Percentiles rank a stretch among this genome's conserved stretches.
These are phyloP conservation scores for Lycaena phlaeas DNA, from an alignment of 2,888 invertebrate genomes.

Conservation along the genomic window DNA sequence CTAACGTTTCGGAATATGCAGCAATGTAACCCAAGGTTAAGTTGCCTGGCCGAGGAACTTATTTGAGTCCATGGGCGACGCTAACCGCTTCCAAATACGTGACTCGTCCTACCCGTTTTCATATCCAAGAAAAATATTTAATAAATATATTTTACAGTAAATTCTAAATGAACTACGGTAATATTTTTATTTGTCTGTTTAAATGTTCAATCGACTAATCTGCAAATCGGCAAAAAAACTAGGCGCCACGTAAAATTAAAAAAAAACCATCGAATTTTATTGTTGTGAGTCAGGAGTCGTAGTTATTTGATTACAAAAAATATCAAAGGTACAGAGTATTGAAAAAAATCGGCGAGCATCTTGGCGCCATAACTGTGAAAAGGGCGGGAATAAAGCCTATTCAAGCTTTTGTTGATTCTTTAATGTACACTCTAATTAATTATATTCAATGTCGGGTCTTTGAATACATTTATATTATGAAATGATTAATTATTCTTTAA, in stretches of 20 bases:
- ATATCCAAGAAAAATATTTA: no score
- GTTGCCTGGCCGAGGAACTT: no score
- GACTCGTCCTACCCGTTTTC: no score
- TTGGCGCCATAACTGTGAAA: conserved; percentile 14
- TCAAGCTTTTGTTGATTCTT: conserved; percentile 16
- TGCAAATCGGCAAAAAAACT: conserved; percentile 17
- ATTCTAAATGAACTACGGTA: conserved; percentile 20
- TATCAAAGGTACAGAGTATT: conserved; percentile 4
- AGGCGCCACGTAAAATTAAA: conserved; percentile 30
- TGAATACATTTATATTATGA: neutral
- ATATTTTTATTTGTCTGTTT: conserved; percentile 29
- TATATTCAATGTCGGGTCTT: conserved; percentile 43
- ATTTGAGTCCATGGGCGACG: no score
- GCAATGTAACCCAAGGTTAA: no score
- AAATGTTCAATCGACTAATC: neutral
- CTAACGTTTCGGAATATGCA: no score
- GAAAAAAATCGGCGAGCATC: conserved; percentile 7
- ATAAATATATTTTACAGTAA: no score
- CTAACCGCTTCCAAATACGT: no score
- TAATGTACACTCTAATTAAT: conserved; percentile 56
- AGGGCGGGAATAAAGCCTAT: conserved; percentile 27
- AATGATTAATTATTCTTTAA: no score
- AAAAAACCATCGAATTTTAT: conserved; percentile 7
- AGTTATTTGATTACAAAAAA: conserved; percentile 24
- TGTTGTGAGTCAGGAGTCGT: conserved; percentile 19